Conservation (phyloP, 2,888 invertebrate genomes). For the Xylota sylvarum region DNA sequence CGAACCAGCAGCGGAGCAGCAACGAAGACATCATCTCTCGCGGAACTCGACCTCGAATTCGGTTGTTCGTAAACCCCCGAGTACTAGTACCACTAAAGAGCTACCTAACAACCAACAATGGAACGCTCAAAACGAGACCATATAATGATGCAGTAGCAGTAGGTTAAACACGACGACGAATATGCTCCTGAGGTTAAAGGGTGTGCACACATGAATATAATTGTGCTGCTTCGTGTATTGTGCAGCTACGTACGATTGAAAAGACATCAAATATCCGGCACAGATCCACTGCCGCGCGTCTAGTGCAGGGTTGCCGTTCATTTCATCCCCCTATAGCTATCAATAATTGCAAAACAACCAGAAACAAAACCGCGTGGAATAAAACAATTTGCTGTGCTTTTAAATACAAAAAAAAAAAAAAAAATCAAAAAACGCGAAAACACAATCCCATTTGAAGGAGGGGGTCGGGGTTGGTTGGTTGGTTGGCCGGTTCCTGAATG, state of each 20-base stretch:
- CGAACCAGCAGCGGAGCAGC: slow-evolving; percentile 30
- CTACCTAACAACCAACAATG: slow-evolving; percentile 70
- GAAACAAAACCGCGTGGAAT: slow-evolving; percentile 76
- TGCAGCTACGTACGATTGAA: slow-evolving; percentile 71
- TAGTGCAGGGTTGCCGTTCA: slow-evolving; percentile 68
- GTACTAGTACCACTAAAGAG: slow-evolving; percentile 67
- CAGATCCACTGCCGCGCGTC: slow-evolving; percentile 64
- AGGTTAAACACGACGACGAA: slow-evolving; percentile 75
- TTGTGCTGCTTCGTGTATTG: slow-evolving; percentile 54
- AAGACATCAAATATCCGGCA: slow-evolving; percentile 77
- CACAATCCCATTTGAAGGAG: slow-evolving; percentile 50
- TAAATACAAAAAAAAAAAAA: slow-evolving; percentile 53
- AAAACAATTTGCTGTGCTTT: slow-evolving; percentile 77
- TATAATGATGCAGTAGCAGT: slow-evolving; percentile 73
- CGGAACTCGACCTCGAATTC: slow-evolving; percentile 74
- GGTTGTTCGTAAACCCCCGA: slow-evolving; percentile 49
- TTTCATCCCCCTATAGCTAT: slow-evolving; percentile 73
- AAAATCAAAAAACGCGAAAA: slow-evolving; percentile 35
- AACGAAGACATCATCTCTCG: slow-evolving; percentile 55
- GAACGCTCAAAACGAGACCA: slow-evolving; percentile 67
- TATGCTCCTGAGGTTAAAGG: slow-evolving; percentile 74
- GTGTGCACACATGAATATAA: slow-evolving; percentile 62
- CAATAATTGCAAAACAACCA: slow-evolving; percentile 77
- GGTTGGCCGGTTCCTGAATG: slow-evolving; percentile 25
- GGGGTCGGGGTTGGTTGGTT: slow-evolving; percentile 32